Base-by-base conservation (phyloP, 1,140 invertebrate species). In the Meteorus sp. region DNA sequence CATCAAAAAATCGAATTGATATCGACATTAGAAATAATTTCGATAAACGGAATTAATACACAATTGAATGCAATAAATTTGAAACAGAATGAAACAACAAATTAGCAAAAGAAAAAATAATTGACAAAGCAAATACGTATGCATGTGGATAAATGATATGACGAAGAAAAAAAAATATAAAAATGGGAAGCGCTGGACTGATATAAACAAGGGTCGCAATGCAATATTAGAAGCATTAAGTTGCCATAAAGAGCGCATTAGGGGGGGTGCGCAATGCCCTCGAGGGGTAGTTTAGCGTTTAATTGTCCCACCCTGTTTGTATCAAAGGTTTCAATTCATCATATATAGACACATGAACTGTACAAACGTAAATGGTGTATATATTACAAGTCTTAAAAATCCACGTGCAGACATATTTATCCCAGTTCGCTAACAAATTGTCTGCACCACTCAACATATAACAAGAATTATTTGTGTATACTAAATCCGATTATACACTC, bases 231-330 rank as follows among this genome's bases (percentile, higher is more conserved):
- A 73, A 74, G 74, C 76, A 79, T 79, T 75, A 79, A 78, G 72
- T 75, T 72, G 74, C 74, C 75, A 78, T 79, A 80, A 80, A 80
- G 76, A 78, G 77, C 75, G 74, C 74, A 79, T 80, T 79, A 79
- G 68, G 72, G 74, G 68, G 72, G 74, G 73, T 68, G 73, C 64
- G 65, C 68, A 62, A 64, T 71, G 70, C 70, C 75, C 76, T 79
- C 76, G 72, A 79, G 75, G 77, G 78, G 76, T 77, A 78, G 76
- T 80, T 80, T 79, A 79, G 72, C 76, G 74, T 75, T 78, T 79
- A 80, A 80, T 80, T 80, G 78, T 80, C 66, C 74, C 70, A 72
- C 69, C 69, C 67, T 66, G 70, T 60, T n/a, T 72, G 68, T 78
- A 79, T 79, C 76, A 80, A 80, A 78, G 75, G 72, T 77, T 74